Percentiles rank a stretch among this genome's conserved stretches.
phyloP scores from a whole-genome alignment of 2,888 invertebrate species.

The Polia nebulosa region DNA sequence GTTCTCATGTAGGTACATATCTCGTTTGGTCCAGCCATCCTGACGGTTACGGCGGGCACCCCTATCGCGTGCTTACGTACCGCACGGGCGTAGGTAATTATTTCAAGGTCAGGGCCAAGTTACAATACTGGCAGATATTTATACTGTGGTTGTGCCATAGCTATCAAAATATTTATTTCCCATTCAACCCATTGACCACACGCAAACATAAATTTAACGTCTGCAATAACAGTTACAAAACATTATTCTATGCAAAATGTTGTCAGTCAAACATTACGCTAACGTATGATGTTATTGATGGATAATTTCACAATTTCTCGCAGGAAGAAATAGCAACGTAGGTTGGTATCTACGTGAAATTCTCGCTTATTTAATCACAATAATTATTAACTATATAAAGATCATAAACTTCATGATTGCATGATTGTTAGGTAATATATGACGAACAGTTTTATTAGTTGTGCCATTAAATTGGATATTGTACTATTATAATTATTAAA shows the following conservation, averaged over 20 bases:
- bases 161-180: constrained; percentile 43
- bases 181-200: constrained; percentile 39
- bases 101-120: too few species aligned
- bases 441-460: constrained; percentile 19
- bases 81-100: too few species aligned
- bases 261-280: constrained; percentile 15
- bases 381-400: constrained; percentile 21
- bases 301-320: constrained; percentile 26
- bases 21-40: too few species aligned
- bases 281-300: constrained; percentile 2
- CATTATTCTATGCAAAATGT: constrained; percentile 20
- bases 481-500: constrained; percentile 20
- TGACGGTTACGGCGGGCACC: too few species aligned
- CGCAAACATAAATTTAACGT: constrained; percentile 29
- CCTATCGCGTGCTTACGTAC: too few species aligned
- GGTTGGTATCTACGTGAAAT: constrained; percentile 18
- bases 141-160: too few species aligned
- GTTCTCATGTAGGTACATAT: too few species aligned
- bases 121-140: too few species aligned
- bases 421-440: constrained; percentile 8
- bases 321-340: constrained; percentile 17
- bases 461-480: constrained; percentile 28
- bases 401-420: constrained; percentile 31
- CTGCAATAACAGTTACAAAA: constrained; percentile 31
- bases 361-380: background rate